Percentiles rank a stretch among this genome's conserved stretches.
Evolutionary conservation across 2,797 vertebrate genomes (phyloP).

Genomic region (Enteromius trimaculatus): DNA sequence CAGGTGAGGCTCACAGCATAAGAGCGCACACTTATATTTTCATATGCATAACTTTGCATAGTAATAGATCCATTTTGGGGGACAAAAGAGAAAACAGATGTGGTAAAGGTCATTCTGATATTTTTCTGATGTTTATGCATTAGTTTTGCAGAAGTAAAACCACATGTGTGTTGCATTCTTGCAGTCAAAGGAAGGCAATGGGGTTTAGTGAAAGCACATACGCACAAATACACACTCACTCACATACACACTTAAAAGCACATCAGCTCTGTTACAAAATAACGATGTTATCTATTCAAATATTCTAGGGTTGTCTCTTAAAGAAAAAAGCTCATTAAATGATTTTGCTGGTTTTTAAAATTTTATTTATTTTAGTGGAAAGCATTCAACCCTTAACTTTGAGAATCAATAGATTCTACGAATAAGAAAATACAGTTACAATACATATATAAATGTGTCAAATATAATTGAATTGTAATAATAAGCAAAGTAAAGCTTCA

Average conservation of each 20-base stretch:
- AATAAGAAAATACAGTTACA: neutral
- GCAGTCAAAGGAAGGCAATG: constrained; percentile 42
- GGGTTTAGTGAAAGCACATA: constrained; percentile 8
- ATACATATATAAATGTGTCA: neutral
- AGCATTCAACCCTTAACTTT: neutral
- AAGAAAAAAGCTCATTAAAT: neutral
- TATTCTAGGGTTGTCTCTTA: neutral
- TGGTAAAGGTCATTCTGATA: constrained; percentile 80
- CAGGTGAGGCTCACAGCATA: constrained; percentile 81
- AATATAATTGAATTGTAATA: neutral
- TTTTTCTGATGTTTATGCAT: constrained; percentile 82
- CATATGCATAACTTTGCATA: constrained; percentile 88
- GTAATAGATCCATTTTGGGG: constrained; percentile 73
- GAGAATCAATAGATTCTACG: neutral
- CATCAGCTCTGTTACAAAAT: constrained; percentile 13
- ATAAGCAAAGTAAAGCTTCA: neutral
- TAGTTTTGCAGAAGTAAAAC: constrained; percentile 74
- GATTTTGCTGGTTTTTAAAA: neutral
- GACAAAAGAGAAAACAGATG: constrained; percentile 83
- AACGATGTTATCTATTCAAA: constrained; percentile 18
- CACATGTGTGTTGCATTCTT: constrained; percentile 70
- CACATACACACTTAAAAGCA: neutral
- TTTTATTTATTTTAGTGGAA: neutral
- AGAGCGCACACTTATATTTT: constrained; percentile 79
- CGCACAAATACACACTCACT: constrained; percentile 11